Evolutionary conservation across 1,140 invertebrate species (phyloP), one percentile per base, ranked within the genome.

Genomic region (Pogonus chalceus): DNA sequence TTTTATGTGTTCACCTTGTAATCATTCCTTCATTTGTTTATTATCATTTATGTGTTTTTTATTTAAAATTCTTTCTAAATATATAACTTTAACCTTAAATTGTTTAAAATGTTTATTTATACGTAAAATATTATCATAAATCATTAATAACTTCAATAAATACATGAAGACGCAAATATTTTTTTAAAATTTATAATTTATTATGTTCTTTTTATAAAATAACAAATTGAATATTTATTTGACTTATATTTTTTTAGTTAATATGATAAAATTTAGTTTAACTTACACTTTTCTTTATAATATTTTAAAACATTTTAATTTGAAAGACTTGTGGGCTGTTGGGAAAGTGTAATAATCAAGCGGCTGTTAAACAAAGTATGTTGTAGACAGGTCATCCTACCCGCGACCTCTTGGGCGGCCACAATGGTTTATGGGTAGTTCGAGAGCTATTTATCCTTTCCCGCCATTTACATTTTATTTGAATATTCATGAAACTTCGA

Each of bases 401-500:
- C 35, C 43, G 49, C 48, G 51, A 49, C 24, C 37, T 50, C 26
- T 43, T 23, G 43, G 23, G 20, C 49, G 12, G 9, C 49, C 16
- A 31, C 43, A 35, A 23, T 55, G 56, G 43, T 58, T 58, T 58
- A 58, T 58, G 31, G 51, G 43, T 55, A 49, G 47, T 58, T 52
- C 51, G 47, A 53, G 52, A 53, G 31, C 51, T 20, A 58, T 58
- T 58, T 55, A 51, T 39, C 51, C 23, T 55, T 51, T 26, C 35
- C 50, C 51, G 53, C 47, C 57, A 58, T 58, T 56, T 58, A 56
- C 57, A 56, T 53, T 53, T 56, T 53, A 49, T 52, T 50, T 52
- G 21, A 48, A 48, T 54, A 54, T 54, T 54, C 37, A 43, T 43
- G 37, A 43, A 43, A 10, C 37, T 43, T 43, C 37, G 18, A 43